Evolutionary conservation across 2,888 invertebrate species (phyloP).

Genomic region (Agrotis exclamationis): DNA sequence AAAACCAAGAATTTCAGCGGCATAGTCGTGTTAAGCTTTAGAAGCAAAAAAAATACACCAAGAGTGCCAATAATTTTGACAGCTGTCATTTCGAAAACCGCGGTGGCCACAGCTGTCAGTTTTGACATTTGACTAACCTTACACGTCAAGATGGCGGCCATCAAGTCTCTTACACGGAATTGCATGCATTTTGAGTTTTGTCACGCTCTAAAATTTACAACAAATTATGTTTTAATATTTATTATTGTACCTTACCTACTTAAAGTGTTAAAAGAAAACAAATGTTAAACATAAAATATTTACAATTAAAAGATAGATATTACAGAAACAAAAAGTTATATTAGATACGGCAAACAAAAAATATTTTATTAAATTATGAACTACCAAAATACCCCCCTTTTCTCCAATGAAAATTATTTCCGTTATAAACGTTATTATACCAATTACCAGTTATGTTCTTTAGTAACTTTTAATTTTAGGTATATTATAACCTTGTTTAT

Average conservation of each 20-base stretch:
- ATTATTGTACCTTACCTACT: constrained; percentile 41
- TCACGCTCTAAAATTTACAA: constrained; percentile 89
- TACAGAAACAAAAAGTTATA: constrained; percentile 28
- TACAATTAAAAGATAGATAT: constrained; percentile 51
- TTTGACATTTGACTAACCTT: constrained; percentile 86
- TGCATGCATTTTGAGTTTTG: constrained; percentile 88
- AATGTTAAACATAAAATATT: constrained; percentile 43
- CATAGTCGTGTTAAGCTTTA: constrained; percentile 58
- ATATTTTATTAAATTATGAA: constrained; percentile 12
- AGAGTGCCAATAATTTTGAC: constrained; percentile 58
- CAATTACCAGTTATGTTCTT: constrained; percentile 18
- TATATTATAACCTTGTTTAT: not conserved
- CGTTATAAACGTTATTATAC: not conserved
- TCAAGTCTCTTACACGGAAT: constrained; percentile 83
- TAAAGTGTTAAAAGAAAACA: constrained; percentile 30
- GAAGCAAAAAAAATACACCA: constrained; percentile 62
- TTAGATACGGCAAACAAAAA: constrained; percentile 42
- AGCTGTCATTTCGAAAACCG: constrained; percentile 67
- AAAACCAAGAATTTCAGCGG: constrained; percentile 57
- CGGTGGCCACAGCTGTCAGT: constrained; percentile 73
- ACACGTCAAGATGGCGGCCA: constrained; percentile 84
- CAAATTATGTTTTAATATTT: constrained; percentile 53
- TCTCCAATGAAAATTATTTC: not conserved
- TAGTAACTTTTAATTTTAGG: constrained; percentile 12
- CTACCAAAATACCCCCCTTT: not conserved